These are phyloP conservation scores for Euphydryas editha DNA, from an alignment of 2,888 invertebrate species.

Conservation along the genomic window DNA sequence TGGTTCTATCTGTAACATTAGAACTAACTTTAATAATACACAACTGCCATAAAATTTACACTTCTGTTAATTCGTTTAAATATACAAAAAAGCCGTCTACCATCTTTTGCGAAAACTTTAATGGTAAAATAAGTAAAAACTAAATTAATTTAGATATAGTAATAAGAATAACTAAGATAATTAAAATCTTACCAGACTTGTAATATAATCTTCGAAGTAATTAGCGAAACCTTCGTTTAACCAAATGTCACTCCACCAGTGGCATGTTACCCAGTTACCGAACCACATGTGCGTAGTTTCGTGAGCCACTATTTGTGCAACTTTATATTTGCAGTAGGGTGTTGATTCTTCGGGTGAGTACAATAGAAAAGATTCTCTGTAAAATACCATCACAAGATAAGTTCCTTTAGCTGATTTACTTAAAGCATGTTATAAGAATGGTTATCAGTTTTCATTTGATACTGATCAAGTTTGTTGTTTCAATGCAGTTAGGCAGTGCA, in stretches of 20 bases:
- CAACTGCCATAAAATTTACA: too few relatives aligned
- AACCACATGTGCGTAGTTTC: constrained; percentile 94
- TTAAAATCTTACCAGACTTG: constrained; percentile 52
- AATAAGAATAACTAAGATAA: neutral
- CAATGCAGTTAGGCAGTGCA: too few relatives aligned
- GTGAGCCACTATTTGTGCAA: constrained; percentile 86
- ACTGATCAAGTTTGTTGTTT: too few relatives aligned
- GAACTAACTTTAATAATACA: neutral
- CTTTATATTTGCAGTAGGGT: constrained; percentile 78
- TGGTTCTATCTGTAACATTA: constrained; percentile 80
- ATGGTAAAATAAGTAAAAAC: too few relatives aligned
- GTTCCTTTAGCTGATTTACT: too few relatives aligned
- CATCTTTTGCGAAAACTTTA: too few relatives aligned
- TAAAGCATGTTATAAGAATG: too few relatives aligned
- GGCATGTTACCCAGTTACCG: constrained; percentile 89
- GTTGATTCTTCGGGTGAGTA: constrained; percentile 74
- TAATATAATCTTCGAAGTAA: constrained; percentile 88
- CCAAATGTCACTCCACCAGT: constrained; percentile 91
- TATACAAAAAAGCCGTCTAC: too few relatives aligned
- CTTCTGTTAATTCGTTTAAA: too few relatives aligned
- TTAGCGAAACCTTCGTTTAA: constrained; percentile 88
- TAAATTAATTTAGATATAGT: too few relatives aligned
- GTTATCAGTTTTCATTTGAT: too few relatives aligned
- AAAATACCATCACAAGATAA: constrained; percentile 26
- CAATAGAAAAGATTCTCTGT: constrained; percentile 72